Percentiles rank a stretch among this genome's conserved stretches.
These are phyloP conservation scores for Microtus oregoni DNA, from an alignment of 2,113 vertebrate species.

Conservation along the genomic window DNA sequence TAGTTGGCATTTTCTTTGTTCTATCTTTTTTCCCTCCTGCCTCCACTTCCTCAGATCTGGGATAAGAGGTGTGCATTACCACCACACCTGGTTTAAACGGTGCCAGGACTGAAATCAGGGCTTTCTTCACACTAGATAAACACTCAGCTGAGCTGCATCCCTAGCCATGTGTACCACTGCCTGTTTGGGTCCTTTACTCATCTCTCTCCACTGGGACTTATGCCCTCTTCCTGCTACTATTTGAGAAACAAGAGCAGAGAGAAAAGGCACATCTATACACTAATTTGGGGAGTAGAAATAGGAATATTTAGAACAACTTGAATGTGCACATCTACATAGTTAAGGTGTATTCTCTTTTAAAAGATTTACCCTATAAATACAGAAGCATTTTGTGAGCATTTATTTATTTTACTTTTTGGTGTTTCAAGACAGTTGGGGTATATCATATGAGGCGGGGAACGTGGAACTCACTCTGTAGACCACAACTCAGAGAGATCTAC, in stretches of 20 bases:
- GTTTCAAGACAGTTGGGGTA: background rate
- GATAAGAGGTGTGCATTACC: background rate
- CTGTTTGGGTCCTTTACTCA: background rate
- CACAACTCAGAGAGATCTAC: background rate
- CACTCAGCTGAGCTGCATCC: background rate
- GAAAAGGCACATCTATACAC: background rate
- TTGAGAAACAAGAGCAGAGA: background rate
- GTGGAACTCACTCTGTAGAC: background rate
- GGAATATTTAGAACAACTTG: constrained; percentile 18
- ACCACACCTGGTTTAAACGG: background rate
- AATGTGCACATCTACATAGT: background rate
- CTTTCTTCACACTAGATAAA: background rate
- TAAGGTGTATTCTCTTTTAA: background rate
- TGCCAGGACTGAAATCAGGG: background rate
- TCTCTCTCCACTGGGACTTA: background rate
- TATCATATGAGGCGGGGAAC: no score
- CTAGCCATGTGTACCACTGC: background rate
- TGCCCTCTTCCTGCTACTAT: background rate
- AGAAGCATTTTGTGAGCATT: background rate
- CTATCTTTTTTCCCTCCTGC: background rate
- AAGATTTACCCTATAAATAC: background rate
- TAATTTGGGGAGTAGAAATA: background rate
- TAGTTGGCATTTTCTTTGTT: background rate
- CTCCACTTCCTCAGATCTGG: background rate
- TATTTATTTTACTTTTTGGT: background rate